Evolutionary conservation across 92 coral and sea anemone species (phyloP).

Genomic region (Phenganax marumi): DNA sequence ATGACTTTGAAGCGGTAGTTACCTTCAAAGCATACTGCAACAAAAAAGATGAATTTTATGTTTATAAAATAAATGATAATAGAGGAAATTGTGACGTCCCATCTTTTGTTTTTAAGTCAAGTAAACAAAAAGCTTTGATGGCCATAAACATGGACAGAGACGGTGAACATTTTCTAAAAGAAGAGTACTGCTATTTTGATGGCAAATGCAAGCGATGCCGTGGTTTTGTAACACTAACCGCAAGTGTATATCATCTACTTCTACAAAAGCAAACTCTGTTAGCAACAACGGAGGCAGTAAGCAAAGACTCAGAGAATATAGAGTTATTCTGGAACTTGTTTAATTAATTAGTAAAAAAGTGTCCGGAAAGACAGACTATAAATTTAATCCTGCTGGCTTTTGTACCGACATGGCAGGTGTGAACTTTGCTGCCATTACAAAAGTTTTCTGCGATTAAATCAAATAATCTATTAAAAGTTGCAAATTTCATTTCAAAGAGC

Average conservation of each 20-base stretch:
- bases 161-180: constrained; percentile 51
- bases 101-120: constrained; percentile 61
- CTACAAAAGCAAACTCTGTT: constrained; percentile 41
- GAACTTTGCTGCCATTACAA: constrained; percentile 51
- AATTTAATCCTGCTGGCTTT: constrained; percentile 49
- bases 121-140: constrained; percentile 35
- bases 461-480: constrained; percentile 49
- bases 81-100: constrained; percentile 62
- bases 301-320: constrained; percentile 26
- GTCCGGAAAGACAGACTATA: neutral
- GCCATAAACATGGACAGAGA: constrained; percentile 56
- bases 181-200: constrained; percentile 64
- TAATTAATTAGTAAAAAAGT: constrained; percentile 37
- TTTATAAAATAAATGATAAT: constrained; percentile 59
- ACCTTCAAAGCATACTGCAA: constrained; percentile 59
- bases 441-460: constrained; percentile 44
- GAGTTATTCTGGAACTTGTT: constrained; percentile 49
- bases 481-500: constrained; percentile 63
- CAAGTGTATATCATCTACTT: constrained; percentile 52
- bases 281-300: constrained; percentile 46
- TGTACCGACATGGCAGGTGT: constrained; percentile 67
- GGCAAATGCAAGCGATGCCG: constrained; percentile 63
- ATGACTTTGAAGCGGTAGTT: constrained; percentile 63
- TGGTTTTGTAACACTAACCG: constrained; percentile 56
- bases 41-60: constrained; percentile 53